Percentiles rank a stretch among this genome's conserved stretches.
These are phyloP conservation scores for Myotis myotis DNA, from an alignment of 2,797 vertebrate species.

Conservation along the genomic window DNA sequence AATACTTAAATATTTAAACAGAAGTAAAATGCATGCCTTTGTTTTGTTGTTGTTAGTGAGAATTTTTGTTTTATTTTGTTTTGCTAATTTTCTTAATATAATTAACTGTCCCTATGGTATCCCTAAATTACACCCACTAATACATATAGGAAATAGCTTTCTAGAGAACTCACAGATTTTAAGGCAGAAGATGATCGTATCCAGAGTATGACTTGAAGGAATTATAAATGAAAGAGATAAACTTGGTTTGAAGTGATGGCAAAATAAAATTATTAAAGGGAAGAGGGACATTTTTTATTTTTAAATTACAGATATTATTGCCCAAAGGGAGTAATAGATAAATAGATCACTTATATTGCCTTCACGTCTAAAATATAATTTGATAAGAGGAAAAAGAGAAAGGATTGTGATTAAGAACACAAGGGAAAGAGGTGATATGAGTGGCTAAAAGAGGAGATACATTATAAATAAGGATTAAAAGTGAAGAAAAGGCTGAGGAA, in stretches of 20 bases:
- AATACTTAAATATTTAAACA: slow-evolving; percentile 23
- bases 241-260: slow-evolving; percentile 7
- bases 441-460: neutral
- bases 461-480: slow-evolving; percentile 31
- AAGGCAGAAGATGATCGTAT: slow-evolving; percentile 35
- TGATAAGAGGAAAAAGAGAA: slow-evolving; percentile 39
- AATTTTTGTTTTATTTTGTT: neutral
- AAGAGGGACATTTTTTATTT: slow-evolving; percentile 46
- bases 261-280: slow-evolving; percentile 52
- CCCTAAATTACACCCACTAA: slow-evolving; percentile 11
- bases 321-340: slow-evolving; percentile 22
- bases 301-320: slow-evolving; percentile 50
- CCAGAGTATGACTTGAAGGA: neutral
- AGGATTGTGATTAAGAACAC: neutral
- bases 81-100: neutral
- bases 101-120: neutral
- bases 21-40: neutral
- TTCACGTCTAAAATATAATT: slow-evolving; percentile 40
- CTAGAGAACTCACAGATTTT: neutral
- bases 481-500: neutral
- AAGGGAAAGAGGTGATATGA: neutral
- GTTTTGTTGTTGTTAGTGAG: neutral
- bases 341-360: slow-evolving; percentile 31
- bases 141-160: slow-evolving; percentile 19
- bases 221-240: slow-evolving; percentile 56